phyloP scores from a whole-genome alignment of 2,113 vertebrate genomes.

The Guaruba guarouba region DNA sequence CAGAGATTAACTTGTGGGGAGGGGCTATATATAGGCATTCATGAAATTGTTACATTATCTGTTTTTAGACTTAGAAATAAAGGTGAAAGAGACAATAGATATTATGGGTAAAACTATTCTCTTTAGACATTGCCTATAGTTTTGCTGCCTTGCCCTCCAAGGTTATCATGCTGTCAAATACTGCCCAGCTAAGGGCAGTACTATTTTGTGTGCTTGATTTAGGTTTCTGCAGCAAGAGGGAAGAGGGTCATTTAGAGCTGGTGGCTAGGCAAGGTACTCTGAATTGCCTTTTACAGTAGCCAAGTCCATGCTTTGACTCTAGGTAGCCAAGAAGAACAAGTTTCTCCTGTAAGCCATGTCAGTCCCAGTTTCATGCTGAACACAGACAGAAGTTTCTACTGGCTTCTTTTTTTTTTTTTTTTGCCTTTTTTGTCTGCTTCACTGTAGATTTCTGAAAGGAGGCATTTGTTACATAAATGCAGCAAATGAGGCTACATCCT shows the following conservation, averaged over 20 bases:
- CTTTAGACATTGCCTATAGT: background rate
- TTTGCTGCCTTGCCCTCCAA: background rate
- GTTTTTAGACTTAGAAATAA: background rate
- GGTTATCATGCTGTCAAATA: background rate
- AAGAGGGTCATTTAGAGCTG: background rate
- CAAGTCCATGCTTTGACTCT: background rate
- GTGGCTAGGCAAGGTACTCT: background rate
- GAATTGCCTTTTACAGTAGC: background rate
- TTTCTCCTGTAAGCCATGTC: fast-evolving
- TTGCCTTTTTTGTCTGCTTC: background rate
- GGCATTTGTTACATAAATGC: background rate
- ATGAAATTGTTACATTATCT: background rate
- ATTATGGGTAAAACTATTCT: background rate
- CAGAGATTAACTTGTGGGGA: background rate
- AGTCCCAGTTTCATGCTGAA: background rate
- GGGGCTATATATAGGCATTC: background rate
- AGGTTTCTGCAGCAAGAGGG: background rate
- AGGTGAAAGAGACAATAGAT: background rate
- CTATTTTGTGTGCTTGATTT: background rate
- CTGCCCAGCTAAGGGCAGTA: background rate
- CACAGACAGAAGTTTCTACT: background rate
- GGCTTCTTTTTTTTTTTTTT: background rate
- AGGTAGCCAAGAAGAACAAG: background rate
- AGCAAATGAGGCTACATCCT: background rate
- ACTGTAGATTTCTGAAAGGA: background rate